A percentile compares a stretch with the other conserved stretches of the same genome.
These are phyloP conservation scores for Cheumatopsyche charites DNA, from an alignment of 1,140 invertebrate genomes.

Conservation along the genomic window DNA sequence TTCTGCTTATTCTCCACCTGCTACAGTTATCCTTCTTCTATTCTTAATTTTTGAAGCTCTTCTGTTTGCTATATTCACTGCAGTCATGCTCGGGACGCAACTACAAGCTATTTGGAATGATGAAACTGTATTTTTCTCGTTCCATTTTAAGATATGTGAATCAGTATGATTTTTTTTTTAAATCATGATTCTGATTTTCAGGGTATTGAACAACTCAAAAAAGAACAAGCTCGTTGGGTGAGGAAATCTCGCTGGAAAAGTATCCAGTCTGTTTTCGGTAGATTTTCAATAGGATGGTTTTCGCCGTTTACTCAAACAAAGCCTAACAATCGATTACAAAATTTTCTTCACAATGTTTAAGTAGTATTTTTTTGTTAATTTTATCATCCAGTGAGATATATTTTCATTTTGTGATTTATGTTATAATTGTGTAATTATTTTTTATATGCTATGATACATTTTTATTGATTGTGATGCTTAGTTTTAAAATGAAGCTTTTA, in stretches of 20 bases:
- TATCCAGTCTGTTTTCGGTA: slow-evolving; percentile 92
- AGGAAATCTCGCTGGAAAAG: slow-evolving; percentile 92
- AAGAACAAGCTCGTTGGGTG: slow-evolving; percentile 89
- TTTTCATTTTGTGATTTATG: too few species aligned
- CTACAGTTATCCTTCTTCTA: slow-evolving; percentile 92
- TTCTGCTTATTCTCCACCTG: slow-evolving; percentile 90
- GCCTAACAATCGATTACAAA: slow-evolving; percentile 74
- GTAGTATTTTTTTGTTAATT: too few species aligned
- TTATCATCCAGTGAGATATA: too few species aligned
- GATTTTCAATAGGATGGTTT: slow-evolving; percentile 92
- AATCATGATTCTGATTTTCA: slow-evolving; percentile 54
- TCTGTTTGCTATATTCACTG: slow-evolving; percentile 97
- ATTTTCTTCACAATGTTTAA: slow-evolving; percentile 75
- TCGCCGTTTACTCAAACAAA: slow-evolving; percentile 90
- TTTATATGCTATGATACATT: too few species aligned
- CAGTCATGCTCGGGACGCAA: slow-evolving; percentile 96
- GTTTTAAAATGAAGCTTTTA: too few species aligned
- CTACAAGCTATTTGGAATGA: slow-evolving; percentile 98
- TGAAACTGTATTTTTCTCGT: slow-evolving; percentile 80
- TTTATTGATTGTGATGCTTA: too few species aligned
- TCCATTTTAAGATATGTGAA: neutral
- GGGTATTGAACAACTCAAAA: slow-evolving; percentile 95
- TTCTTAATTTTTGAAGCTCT: slow-evolving; percentile 97
- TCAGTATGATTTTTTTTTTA: neutral
- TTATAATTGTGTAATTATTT: too few species aligned